Conservation (phyloP, 1,140 invertebrate species). For the Probaryconus sp. region DNA sequence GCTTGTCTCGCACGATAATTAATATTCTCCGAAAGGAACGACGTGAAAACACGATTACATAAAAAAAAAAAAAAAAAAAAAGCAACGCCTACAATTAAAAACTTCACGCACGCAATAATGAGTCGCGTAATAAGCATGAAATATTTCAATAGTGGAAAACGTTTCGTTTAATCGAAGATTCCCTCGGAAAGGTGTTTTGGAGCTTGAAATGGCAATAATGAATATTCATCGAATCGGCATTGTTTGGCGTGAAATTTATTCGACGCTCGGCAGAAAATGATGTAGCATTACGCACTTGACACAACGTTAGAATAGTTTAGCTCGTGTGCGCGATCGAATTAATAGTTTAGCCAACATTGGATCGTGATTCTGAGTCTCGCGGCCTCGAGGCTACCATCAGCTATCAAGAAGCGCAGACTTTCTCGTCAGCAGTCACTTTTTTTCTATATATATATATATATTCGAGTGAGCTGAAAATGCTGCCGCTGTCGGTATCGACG, state of each 20-base stretch:
- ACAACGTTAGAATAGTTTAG: conserved; percentile 63
- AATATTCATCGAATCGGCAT: conserved; percentile 11
- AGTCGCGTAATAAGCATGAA: conserved; percentile 28
- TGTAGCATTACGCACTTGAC: conserved; percentile 36
- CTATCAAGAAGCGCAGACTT: conserved; percentile 6
- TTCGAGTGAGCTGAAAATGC: not conserved
- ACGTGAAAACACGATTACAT: conserved; percentile 23
- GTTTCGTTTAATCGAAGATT: conserved; percentile 26
- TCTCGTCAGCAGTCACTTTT: conserved; percentile 12
- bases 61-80: conserved; percentile 13
- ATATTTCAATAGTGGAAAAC: conserved; percentile 28
- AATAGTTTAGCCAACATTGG: conserved; percentile 57
- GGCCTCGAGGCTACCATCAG: conserved; percentile 34
- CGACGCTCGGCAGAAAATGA: conserved; percentile 45
- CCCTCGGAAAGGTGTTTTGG: conserved; percentile 26
- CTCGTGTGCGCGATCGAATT: conserved; percentile 65
- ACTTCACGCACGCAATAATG: conserved; percentile 36
- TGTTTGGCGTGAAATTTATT: conserved; percentile 49
- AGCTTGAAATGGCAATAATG: too few species aligned
- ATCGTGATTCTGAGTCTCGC: conserved; percentile 27
- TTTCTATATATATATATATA: not conserved
- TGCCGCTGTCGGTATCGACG: conserved; percentile 2
- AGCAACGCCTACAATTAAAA: conserved; percentile 25
- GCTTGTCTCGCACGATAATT: conserved; percentile 30
- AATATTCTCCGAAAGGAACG: conserved; percentile 9